Base-by-base conservation (phyloP, 2,113 vertebrate genomes). In the Cochlearius cochlearius region DNA sequence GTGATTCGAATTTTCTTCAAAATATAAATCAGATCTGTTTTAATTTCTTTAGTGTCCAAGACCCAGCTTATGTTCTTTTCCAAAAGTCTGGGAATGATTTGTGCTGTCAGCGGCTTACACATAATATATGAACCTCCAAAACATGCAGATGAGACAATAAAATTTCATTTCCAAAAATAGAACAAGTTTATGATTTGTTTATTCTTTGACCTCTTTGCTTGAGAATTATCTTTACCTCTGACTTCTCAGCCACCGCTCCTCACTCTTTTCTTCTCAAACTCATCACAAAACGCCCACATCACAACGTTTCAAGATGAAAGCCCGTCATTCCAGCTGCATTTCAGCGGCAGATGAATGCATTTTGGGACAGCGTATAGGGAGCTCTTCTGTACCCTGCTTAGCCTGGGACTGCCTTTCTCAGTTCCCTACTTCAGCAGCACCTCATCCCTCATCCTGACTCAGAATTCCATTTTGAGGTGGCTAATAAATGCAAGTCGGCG, bases 141-240 rank as follows among this genome's bases (percentile, higher is more conserved):
- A 55, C 13, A 25, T 5, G 10, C 11, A 32, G 4, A 68, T 36
- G 14, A 81, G 27, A 49, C 11, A 97, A 97, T 97, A 97, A 97
- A 97, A 92, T 43, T 26, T 39, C 14, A 58, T 64, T 90, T 68
- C 16, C 49, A 30, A 72, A 92, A 78, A 15, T 1, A 71, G 15
- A 63, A 64, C 11, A 22, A 10, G 10, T 39, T 53, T 5, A 4
- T 13, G 23, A 23, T 74, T 41, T 53, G 2, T 66, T 91, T 47
- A 14, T 68, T 79, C 52, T 60, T 68, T 41, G 6, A 10, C 9
- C 3, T 43, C 68, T 62, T 86, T 23, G 5, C 30, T 60, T 32
- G 10, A 3, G 32, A 58, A 5, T 26, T 18, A 10, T 38, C 36
- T 30, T 66, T 15, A 32, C 38, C 45, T 73, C 27, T 15, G 34